Base-by-base conservation (phyloP, 1,140 invertebrate genomes). In the Neoseiulus cucumeris region DNA sequence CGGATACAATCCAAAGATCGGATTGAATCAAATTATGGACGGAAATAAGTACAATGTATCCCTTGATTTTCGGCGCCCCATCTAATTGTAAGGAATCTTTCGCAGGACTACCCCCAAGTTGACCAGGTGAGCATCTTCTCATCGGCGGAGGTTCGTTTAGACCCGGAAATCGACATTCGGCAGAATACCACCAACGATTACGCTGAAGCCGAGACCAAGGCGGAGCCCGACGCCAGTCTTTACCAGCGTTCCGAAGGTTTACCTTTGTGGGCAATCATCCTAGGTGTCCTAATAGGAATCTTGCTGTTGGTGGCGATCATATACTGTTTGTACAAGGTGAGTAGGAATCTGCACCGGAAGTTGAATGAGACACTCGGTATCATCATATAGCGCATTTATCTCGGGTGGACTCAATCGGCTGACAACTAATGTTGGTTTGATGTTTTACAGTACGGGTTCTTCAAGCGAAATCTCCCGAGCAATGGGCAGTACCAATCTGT, bases 71-170 rank as follows among this genome's bases (percentile, higher is more conserved):
- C 33, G 33, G 9, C 4, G 4, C 9, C 33, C 4, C 33, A 9
- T 6, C 9, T 39, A 39, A 39, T 4, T 39, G 4, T 39, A 44
- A 42, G 39, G 29, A 25, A 18, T 69, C 4, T 28, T 22, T 64
- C 67, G 7, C 42, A 72, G 73, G 86, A 92, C 74, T 91, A 90
- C 76, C 84, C 86, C 0, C 79, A 83, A 51, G 86, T 90, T n/a
- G 84, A 89, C 73, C 80, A 82, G 45, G 88, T 93, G 0, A 81
- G 81, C 69, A 89, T 92, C 64, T 80, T 82, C 33, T 92, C 89
- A 0, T 79, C 79, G 64, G 89, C 87, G 0, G 79, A 78, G 68
- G 83, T 92, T 39, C 74, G 81, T 68, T 82, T 92, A 68, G 83
- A 84, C 14, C 74, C 79, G 0, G 79, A 83, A 66, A 79, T 83